These are phyloP conservation scores for Falco naumanni DNA, from an alignment of 2,797 vertebrate species.

Conservation along the genomic window DNA sequence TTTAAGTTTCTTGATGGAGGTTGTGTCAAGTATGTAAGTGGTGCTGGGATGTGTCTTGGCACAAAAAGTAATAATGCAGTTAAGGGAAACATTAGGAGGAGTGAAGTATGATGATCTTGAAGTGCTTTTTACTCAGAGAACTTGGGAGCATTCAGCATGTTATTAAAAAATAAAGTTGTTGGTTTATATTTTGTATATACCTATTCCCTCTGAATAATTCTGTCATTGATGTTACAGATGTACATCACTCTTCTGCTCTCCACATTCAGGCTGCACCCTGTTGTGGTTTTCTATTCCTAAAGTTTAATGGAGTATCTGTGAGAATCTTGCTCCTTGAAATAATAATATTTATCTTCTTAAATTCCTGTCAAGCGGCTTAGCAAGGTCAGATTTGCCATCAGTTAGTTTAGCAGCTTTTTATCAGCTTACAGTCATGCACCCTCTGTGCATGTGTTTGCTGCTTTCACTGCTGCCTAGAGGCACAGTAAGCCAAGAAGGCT, in stretches of 20 bases:
- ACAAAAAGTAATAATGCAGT: not conserved
- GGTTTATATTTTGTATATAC: not conserved
- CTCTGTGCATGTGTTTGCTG: not conserved
- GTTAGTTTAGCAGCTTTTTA: not conserved
- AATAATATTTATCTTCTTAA: not conserved
- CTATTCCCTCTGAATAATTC: not conserved
- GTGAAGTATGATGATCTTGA: not conserved
- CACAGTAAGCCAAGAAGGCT: not conserved
- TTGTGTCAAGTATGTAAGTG: not conserved
- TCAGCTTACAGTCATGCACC: not conserved
- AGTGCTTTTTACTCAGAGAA: not conserved
- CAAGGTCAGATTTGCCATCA: not conserved
- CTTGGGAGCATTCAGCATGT: not conserved
- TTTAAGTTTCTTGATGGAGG: not conserved
- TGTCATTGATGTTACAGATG: not conserved
- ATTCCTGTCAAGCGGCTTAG: not conserved
- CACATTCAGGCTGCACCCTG: not conserved
- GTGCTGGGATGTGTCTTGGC: not conserved
- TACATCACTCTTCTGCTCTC: not conserved
- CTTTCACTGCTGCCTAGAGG: not conserved
- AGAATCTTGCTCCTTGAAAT: not conserved
- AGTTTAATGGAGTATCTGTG: not conserved
- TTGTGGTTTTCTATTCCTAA: rapidly evolving
- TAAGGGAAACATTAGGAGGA: not conserved
- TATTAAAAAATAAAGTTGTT: not conserved